Evolutionary conservation across 2,113 vertebrate species (phyloP).

Genomic region (Agelaius phoeniceus): DNA sequence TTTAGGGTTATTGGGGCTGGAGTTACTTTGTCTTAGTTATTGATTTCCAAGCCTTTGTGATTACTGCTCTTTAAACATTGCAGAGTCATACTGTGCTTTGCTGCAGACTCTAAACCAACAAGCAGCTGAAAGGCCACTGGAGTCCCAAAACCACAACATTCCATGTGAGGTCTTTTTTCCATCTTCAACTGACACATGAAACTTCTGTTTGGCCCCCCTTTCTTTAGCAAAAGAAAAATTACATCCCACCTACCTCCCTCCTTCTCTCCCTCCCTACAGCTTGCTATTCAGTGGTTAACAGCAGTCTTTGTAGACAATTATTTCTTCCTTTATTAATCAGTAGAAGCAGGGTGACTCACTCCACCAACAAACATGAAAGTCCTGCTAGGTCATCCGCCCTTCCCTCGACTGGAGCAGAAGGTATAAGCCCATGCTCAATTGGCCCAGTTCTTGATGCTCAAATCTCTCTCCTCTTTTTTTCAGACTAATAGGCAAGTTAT

Average conservation of each 20-base stretch:
- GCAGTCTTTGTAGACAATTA: neutral
- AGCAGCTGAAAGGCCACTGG: neutral
- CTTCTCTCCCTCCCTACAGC: neutral
- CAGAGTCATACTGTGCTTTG: neutral
- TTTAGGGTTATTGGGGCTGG: neutral
- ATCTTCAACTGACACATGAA: neutral
- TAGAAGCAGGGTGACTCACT: neutral
- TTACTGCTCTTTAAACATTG: neutral
- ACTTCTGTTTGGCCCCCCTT: neutral
- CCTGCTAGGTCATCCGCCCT: neutral
- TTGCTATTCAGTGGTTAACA: neutral
- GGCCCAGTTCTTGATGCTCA: neutral
- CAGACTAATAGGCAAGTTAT: neutral
- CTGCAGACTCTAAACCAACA: neutral
- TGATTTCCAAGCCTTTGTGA: constrained; percentile 10
- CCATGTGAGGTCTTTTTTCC: neutral
- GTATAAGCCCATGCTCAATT: neutral
- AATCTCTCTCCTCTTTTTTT: neutral
- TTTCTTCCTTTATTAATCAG: neutral
- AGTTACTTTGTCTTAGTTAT: neutral
- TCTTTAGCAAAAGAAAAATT: constrained; percentile 6
- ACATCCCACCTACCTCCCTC: neutral
- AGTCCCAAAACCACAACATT: neutral
- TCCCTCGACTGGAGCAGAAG: neutral
- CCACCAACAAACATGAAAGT: neutral